phyloP scores from a whole-genome alignment of 2,797 vertebrate species.

The Hypotaenidia philippensis region DNA sequence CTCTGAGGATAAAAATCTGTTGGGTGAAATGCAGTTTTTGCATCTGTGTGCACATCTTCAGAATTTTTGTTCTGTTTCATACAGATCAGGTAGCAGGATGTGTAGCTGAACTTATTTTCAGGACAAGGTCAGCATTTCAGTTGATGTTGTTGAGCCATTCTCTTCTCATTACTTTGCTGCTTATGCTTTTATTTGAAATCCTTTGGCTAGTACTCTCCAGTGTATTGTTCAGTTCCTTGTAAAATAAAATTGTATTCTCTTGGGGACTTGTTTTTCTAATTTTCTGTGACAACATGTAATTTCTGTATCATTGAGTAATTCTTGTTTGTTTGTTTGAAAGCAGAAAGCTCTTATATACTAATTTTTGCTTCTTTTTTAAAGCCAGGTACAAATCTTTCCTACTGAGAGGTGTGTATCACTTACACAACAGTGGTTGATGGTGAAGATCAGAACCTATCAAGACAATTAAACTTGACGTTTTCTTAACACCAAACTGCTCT shows the following conservation, averaged over 20 bases:
- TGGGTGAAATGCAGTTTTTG: background rate
- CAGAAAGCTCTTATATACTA: background rate
- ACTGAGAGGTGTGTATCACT: background rate
- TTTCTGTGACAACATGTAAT: background rate
- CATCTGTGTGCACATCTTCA: background rate
- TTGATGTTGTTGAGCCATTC: background rate
- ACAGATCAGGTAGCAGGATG: background rate
- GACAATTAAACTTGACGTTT: background rate
- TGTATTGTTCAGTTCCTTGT: background rate
- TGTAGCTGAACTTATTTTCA: background rate
- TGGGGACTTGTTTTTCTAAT: background rate
- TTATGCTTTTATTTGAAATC: background rate
- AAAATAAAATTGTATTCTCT: background rate
- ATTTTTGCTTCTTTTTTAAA: conserved; percentile 30
- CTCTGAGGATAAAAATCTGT: background rate
- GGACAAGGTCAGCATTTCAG: background rate
- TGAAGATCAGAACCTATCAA: conserved; percentile 7
- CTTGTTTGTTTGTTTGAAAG: background rate
- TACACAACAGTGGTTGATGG: background rate
- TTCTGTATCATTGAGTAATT: background rate
- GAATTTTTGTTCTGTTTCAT: background rate
- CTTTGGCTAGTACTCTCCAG: background rate
- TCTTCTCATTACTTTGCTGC: background rate
- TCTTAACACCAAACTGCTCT: background rate
- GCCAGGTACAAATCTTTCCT: conserved; percentile 26